Base-by-base conservation (phyloP, 2,113 vertebrate genomes). In the Falco punctatus region DNA sequence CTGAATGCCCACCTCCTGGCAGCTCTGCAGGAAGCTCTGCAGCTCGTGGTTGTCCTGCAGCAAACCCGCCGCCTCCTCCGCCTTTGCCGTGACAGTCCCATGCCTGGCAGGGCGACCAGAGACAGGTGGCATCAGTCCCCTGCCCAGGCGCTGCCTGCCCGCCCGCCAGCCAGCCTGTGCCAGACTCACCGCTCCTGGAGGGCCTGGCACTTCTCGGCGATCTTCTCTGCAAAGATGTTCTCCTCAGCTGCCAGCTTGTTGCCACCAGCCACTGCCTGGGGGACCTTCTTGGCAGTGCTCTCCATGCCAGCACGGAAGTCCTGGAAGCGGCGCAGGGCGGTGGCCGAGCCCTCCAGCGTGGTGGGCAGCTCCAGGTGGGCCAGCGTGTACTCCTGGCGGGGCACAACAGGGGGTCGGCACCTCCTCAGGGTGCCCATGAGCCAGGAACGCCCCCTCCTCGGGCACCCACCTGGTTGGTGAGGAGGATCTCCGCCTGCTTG, bases 1-100 rank as follows among this genome's bases (percentile, higher is more conserved):
- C 44, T 40, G 3, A 6, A 9, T 46, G 28, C 98, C 98, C 96
- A 99, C 99, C 98, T 99, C 99, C 44, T 98, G 99, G 83, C 99
- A 99, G 97, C 99, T 99, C 96, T 99, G 99, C 71, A 99, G 97
- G 97, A 99, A 99, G 92, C 98, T 98, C 96, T 99, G 99, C 58
- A 99, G 98, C 81, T 98, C 99, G 1, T 98, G 98, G 97, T 99
- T 99, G 96, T 99, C 99, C 90, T 92, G 97, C 66, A 99, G 98
- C 89, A 98, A 98, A 35, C 94, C 95, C 0, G 97, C 97, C 12
- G 98, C 98, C 74, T 99, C 99, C 66, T 98, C 97, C 15, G 98
- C 98, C 96, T 98, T 98, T 32, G 97, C 88, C 10, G 82, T 66
- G 46, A 99, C 98, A 4, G 97, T 98, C 70, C 89, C 84, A 19